Base-by-base conservation (phyloP, 1,140 invertebrate genomes). In the Drosophila saltans region DNA sequence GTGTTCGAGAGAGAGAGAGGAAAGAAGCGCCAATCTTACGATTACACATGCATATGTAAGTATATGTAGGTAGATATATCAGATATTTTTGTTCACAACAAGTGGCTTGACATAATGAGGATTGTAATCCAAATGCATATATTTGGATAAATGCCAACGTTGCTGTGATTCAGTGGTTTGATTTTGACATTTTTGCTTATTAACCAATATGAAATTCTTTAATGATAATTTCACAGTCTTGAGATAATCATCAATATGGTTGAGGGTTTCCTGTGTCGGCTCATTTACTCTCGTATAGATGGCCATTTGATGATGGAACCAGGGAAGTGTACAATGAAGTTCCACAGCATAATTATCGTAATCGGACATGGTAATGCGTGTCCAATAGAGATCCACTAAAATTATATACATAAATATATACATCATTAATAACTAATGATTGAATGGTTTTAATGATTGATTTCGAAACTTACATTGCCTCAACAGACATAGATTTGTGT, bases 371-470 rank as follows among this genome's bases (percentile, higher is more conserved):
- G 82, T 86, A 9, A 86, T 80, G 33, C 76, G 59, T 2, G 69
- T 88, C 82, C 82, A 86, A 41, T 88, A 86, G 9, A 69, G 56
- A 59, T 86, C 65, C 62, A 88, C 82, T 86, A 3, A 30, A 30
- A 30, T 30, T 7, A 33, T 26, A 5, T 5, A 55, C 6, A 36
- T 36, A 36, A 4, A 36, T 7, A 36, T 36, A 36, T 3, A 36
- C 6, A 36, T 36, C 33, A 36, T 28, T n/a, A 30, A 16, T 7
- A 56, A 56, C 8, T 39, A 58, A 39, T 10, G 33, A 3, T 8
- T 33, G 28, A 33, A 7, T 57, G 30, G n/a, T 36, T 16, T 16
- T 28, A 36, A 21, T 43, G 1, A 26, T 26, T 30, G n/a, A 52
- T 7, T 2, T 1, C 3, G n/a, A 2, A 0, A 79, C 82, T 86